Percentiles rank a stretch among this genome's conserved stretches.
Conservation (phyloP, 2,888 invertebrate species). For the Xestoiulus laeticollis region DNA sequence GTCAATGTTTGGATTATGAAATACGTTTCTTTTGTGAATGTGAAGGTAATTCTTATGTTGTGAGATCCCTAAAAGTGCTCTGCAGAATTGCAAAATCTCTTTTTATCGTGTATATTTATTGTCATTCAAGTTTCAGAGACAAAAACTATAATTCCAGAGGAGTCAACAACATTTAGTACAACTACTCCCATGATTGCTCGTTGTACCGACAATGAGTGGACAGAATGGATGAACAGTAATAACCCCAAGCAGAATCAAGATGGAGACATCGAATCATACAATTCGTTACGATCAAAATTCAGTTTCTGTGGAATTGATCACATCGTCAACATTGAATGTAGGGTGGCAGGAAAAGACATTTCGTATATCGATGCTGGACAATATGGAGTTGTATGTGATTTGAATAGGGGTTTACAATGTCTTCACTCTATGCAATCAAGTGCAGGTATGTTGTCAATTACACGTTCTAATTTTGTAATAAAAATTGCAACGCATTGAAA, state of each 20-base stretch:
- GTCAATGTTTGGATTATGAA: constrained; percentile 60
- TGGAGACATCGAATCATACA: constrained; percentile 58
- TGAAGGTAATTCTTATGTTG: not conserved
- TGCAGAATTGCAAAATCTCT: not conserved
- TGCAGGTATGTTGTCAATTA: not conserved
- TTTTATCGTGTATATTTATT: not conserved
- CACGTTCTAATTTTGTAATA: not conserved
- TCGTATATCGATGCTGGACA: constrained; percentile 60
- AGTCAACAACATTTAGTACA: constrained; percentile 46
- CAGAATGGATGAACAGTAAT: constrained; percentile 60
- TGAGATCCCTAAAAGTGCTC: not conserved
- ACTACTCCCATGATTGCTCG: not conserved
- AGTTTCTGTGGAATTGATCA: constrained; percentile 58
- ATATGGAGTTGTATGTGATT: constrained; percentile 56
- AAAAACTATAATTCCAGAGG: constrained; percentile 51
- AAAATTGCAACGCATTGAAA: not conserved
- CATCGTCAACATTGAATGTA: constrained; percentile 61
- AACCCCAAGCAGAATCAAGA: constrained; percentile 57
- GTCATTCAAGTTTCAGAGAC: not conserved
- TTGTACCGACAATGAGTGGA: constrained; percentile 58
- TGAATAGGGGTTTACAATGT: constrained; percentile 56
- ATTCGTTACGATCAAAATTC: constrained; percentile 56
- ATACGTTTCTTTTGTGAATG: constrained; percentile 60
- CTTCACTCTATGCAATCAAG: constrained; percentile 55
- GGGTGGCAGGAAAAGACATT: constrained; percentile 59